These are phyloP conservation scores for Pelagia noctiluca DNA, from an alignment of 30 jellyfish, hydroid and myxozoan genomes.

Conservation along the genomic window DNA sequence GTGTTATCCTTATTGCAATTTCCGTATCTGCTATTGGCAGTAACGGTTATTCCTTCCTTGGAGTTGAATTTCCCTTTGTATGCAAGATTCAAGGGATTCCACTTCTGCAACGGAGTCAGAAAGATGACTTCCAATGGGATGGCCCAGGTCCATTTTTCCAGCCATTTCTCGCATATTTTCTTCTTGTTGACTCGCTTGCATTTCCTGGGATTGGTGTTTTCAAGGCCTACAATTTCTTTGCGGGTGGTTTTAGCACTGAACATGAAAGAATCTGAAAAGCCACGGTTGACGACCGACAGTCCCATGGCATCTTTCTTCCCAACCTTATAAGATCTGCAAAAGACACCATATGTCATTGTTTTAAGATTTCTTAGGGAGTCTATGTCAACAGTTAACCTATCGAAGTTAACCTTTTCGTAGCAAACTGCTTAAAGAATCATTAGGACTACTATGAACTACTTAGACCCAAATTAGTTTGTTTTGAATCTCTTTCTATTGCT, in stretches of 20 bases:
- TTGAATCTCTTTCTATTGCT: no score
- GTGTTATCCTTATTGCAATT: slow-evolving; percentile 54
- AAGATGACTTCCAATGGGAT: slow-evolving; percentile 92
- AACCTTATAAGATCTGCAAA: slow-evolving; percentile 57
- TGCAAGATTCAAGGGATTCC: slow-evolving; percentile 86
- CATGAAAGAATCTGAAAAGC: slow-evolving; percentile 80
- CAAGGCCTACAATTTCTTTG: slow-evolving; percentile 81
- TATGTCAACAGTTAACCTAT: no score
- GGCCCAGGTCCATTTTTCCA: slow-evolving; percentile 96
- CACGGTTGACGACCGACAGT: slow-evolving; percentile 58
- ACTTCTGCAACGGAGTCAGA: slow-evolving; percentile 86
- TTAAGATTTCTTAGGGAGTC: no score
- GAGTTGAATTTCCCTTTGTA: slow-evolving; percentile 80
- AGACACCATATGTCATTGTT: no score
- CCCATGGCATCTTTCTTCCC: slow-evolving; percentile 95
- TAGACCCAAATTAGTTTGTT: no score
- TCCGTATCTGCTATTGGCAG: slow-evolving; percentile 68
- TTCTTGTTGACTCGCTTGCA: slow-evolving; percentile 56
- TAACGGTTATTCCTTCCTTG: slow-evolving; percentile 55
- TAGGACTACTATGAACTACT: no score
- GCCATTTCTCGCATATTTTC: slow-evolving; percentile 59
- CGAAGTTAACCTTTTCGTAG: no score
- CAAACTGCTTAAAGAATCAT: no score
- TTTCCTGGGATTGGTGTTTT: slow-evolving; percentile 63
- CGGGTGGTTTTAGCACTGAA: slow-evolving; percentile 93